Conservation (phyloP, 2,113 vertebrate genomes). For the Thomomys bottae region DNA sequence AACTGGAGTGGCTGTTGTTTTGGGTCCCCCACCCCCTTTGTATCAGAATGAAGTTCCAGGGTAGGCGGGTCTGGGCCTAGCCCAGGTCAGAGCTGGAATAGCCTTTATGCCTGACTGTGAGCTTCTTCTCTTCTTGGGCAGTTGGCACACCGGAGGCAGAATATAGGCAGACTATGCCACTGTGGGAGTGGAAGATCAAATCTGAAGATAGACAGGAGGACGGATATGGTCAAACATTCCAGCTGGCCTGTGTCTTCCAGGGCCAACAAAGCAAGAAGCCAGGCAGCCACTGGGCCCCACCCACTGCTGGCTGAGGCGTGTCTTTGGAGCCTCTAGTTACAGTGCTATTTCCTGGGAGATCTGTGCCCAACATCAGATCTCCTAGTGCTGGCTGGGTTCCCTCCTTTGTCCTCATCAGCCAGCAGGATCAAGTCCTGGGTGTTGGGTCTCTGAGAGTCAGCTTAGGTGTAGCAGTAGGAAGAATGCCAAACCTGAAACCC, state of each 20-base stretch:
- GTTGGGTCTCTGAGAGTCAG: not conserved
- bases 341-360: constrained; percentile 63
- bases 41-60: constrained; percentile 48
- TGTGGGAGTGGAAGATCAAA: not conserved
- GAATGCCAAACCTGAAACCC: not conserved
- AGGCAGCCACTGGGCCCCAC: not conserved
- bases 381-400: constrained; percentile 56
- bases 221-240: not conserved
- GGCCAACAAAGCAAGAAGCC: not conserved
- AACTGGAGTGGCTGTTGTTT: constrained; percentile 33
- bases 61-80: constrained; percentile 64
- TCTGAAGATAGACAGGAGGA: not conserved
- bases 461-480: not conserved
- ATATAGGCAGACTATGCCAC: constrained; percentile 2
- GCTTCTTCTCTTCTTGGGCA: not conserved
- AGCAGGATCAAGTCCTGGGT: constrained; percentile 23
- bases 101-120: not conserved
- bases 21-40: not conserved
- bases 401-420: constrained; percentile 23
- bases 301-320: constrained; percentile 32
- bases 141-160: not conserved
- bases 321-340: constrained; percentile 57
- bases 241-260: not conserved
- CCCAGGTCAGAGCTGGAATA: constrained; percentile 51
- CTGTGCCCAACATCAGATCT: not conserved